Evolutionary conservation across 2,888 invertebrate genomes (phyloP).

Genomic region (Tenthredo livida): DNA sequence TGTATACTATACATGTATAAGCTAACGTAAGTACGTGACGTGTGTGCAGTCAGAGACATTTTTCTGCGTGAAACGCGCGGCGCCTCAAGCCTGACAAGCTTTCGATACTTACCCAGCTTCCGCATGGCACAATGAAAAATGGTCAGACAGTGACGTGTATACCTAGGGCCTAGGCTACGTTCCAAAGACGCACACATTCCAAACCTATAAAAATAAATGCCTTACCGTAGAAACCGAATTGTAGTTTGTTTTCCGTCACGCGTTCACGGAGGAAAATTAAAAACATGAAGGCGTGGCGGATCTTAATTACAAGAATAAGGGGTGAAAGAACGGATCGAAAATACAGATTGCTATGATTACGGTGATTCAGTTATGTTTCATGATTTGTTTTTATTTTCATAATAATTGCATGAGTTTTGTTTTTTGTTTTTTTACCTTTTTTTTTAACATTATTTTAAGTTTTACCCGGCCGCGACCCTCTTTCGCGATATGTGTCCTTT

Average conservation of each 20-base stretch:
- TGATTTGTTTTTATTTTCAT: background rate
- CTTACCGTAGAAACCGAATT: background rate
- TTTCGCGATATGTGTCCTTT: conserved; percentile 8
- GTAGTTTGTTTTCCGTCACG: background rate
- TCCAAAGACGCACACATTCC: background rate
- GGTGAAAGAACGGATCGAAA: background rate
- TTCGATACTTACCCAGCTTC: background rate
- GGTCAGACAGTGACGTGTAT: background rate
- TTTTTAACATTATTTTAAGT: background rate
- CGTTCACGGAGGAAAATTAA: background rate
- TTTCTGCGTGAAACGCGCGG: background rate
- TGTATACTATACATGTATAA: background rate
- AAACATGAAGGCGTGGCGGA: conserved; percentile 7
- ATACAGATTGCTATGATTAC: background rate
- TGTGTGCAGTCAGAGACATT: conserved; percentile 23
- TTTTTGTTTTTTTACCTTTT: background rate
- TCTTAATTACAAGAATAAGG: conserved; percentile 17
- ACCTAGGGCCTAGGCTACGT: background rate
- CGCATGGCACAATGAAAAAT: background rate
- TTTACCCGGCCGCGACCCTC: background rate
- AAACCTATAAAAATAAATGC: background rate
- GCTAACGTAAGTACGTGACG: conserved; percentile 23
- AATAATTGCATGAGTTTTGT: background rate
- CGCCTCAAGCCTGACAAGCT: conserved; percentile 4
- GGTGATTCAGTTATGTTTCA: background rate